Percentiles rank a stretch among this genome's conserved stretches.
phyloP scores from a whole-genome alignment of 2,113 vertebrate genomes.

The Solea senegalensis region DNA sequence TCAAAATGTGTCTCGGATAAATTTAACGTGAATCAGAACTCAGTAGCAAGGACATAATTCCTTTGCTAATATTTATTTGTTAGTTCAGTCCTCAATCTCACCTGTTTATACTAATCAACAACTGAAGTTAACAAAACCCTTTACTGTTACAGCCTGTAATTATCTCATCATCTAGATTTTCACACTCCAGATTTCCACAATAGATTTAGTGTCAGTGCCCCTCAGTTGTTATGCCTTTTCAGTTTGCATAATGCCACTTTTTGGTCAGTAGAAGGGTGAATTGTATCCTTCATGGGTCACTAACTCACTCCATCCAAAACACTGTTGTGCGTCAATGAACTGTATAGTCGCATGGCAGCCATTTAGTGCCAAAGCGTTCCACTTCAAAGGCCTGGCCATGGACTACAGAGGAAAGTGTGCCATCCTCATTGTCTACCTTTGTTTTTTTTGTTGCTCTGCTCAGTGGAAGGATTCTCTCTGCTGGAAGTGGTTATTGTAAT shows the following conservation, averaged over 20 bases:
- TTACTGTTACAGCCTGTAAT: conserved; percentile 9
- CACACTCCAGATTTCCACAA: conserved; percentile 32
- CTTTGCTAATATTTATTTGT: too few species aligned
- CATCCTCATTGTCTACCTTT: conserved; percentile 54
- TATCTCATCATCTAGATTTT: conserved; percentile 15
- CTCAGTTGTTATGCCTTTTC: conserved; percentile 43
- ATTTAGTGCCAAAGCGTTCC: conserved; percentile 71
- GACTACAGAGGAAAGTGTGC: conserved; percentile 62
- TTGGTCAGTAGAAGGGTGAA: conserved; percentile 46
- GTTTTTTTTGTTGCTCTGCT: conserved; percentile 53
- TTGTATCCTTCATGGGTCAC: conserved; percentile 68
- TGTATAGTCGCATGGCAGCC: conserved; percentile 68
- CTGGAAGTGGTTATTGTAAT: conserved; percentile 14
- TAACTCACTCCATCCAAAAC: conserved; percentile 56
- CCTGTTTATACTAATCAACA: not conserved
- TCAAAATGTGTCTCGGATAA: too few species aligned
- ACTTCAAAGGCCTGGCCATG: conserved; percentile 55
- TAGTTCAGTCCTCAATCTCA: too few species aligned
- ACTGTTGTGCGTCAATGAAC: conserved; percentile 58
- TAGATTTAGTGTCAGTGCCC: conserved; percentile 17
- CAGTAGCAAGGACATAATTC: too few species aligned
- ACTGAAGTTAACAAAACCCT: not conserved
- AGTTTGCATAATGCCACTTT: conserved; percentile 52
- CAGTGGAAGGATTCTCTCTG: conserved; percentile 9
- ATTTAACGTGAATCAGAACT: too few species aligned